phyloP scores from a whole-genome alignment of 2,888 invertebrate genomes.

The Nomada lathburiana region DNA sequence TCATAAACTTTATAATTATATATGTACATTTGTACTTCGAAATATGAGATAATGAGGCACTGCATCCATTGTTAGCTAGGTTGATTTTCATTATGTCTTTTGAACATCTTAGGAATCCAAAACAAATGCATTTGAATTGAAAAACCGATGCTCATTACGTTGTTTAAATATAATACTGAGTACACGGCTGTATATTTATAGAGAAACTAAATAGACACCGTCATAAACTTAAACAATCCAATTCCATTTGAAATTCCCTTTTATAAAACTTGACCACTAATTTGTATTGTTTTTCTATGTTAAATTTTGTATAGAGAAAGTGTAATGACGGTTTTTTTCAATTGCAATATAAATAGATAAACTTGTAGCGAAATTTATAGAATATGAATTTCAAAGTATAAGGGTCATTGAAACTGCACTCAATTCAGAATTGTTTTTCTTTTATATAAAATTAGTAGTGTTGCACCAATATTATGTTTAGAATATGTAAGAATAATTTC shows the following conservation, averaged over 20 bases:
- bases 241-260: constrained; percentile 9
- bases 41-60: constrained; percentile 61
- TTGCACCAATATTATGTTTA: constrained; percentile 13
- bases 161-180: constrained; percentile 8
- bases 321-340: constrained; percentile 2
- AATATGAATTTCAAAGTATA: constrained; percentile 40
- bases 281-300: constrained; percentile 5
- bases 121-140: background rate
- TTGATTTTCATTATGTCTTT: constrained; percentile 21
- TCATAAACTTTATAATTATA: background rate
- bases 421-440: constrained; percentile 21
- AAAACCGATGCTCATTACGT: background rate
- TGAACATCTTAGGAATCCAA: background rate
- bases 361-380: constrained; percentile 39
- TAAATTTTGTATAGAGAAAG: background rate
- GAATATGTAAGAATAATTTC: background rate
- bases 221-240: constrained; percentile 15
- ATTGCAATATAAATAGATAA: constrained; percentile 20
- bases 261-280: constrained; percentile 10
- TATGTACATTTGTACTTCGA: constrained; percentile 50
- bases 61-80: constrained; percentile 36
- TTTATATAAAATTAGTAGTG: constrained; percentile 20
- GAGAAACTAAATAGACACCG: constrained; percentile 2
- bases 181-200: constrained; percentile 9
- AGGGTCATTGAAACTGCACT: constrained; percentile 16